Base-by-base conservation (phyloP, 2,113 vertebrate genomes). In the Danio rerio region DNA sequence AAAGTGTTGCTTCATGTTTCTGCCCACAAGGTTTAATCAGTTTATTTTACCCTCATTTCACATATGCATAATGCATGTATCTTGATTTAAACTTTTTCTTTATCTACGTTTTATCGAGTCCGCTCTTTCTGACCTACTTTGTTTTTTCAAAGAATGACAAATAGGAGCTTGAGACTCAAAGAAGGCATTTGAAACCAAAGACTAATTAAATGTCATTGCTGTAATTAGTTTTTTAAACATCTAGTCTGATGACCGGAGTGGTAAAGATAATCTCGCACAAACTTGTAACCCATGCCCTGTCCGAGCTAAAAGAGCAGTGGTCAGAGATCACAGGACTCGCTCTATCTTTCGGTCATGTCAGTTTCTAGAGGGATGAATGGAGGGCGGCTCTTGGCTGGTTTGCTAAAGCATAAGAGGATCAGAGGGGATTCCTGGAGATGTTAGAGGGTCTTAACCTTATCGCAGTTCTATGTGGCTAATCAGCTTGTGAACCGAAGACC, bases 401-500 rank as follows among this genome's bases (percentile, higher is more conserved):
- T 78, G 56, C 52, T 81, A 43, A 78, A 45, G 8, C 7, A 2
- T 73, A 72, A 79, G 59, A 53, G 68, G 80, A 78, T 69, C 65
- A 18, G 59, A 72, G 43, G 61, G 76, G 61, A 61, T 85, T 80
- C 53, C 53, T 31, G 69, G 18, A 79, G 21, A 10, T 55, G 52
- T 66, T 55, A 42, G 10, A 55, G 47, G 77, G 71, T 71, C 72
- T 66, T 56, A 65, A 68, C 11, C 56, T 77, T 6, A 58, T 45
- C 31, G 8, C 4, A 40, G 43, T 42, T 56, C n/a, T 56, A 72
- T 11, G 18, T 18, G 6, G 49, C 40, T 81, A 71, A 81, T 71
- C 72, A 65, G 63, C 65, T 78, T 63, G 65, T 40, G 47, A 8
- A 11, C 61, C 4, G 62, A 62, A 11, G n/a, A 62, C 9, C 15